Base-by-base conservation (phyloP, 1,140 invertebrate genomes). In the Hylyphantes graminicola region DNA sequence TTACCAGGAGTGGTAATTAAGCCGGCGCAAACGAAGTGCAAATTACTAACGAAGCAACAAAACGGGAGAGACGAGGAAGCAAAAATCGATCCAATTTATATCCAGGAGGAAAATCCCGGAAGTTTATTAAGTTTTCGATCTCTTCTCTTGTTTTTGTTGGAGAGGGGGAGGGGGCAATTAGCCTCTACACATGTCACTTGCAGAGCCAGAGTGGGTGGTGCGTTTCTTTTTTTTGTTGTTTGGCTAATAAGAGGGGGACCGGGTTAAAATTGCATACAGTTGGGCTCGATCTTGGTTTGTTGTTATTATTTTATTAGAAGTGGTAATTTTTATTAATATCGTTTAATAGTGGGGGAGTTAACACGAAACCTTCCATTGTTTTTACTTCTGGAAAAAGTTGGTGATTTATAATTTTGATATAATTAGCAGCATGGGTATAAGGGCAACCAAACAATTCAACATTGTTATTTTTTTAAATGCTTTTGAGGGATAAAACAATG, bases 71-170 rank as follows among this genome's bases (percentile, higher is more conserved):
- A 53, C 17, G 67, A 82, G 70, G 61, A 75, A 82, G 72, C 59
- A 65, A 82, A 82, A 82, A 65, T 61, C n/a, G 80, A 67, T 74
- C 59, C 80, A 73, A 82, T 74, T 82, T 82, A 65, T 72, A 35
- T 54, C 7, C 48, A 57, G 35, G 70, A 72, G 57, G 70, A 82
- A 82, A 82, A 82, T 74, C 67, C 80, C 80, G 70, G 70, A 82
- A 82, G 70, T 82, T 82, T 82, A 82, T 82, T 82, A 82, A 82
- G 80, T 82, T 82, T 82, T 82, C 80, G 80, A 82, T 82, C 80
- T 67, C 65, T 9, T 19, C 21, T 11, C 35, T 9, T 21, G 59
- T 51, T 64, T 65, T 35, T 67, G 78, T 35, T 17, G 51, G 61
- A 53, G 59, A 54, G 59, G 64, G 35, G 15, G 19, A 73, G 48